phyloP scores from a whole-genome alignment of 2,888 invertebrate species.

The Standfussiana lucernea region DNA sequence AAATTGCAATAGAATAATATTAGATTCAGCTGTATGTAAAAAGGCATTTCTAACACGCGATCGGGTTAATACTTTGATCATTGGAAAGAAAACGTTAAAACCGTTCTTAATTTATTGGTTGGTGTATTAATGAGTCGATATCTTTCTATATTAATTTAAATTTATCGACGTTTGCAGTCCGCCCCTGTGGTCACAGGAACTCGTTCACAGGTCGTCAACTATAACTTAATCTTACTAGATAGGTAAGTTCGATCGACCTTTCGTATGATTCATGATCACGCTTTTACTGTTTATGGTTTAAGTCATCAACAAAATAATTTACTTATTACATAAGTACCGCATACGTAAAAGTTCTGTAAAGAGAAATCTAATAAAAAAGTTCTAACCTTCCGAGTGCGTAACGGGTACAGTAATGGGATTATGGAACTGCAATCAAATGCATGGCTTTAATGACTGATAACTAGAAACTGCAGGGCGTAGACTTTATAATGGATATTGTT shows the following conservation, averaged over 20 bases:
- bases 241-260: conserved; percentile 66
- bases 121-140: conserved; percentile 55
- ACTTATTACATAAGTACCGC: conserved; percentile 20
- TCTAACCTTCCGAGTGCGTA: not conserved
- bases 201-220: conserved; percentile 83
- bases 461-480: not conserved
- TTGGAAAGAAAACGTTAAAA: conserved; percentile 63
- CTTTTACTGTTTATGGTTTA: conserved; percentile 51
- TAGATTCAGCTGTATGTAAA: conserved; percentile 61
- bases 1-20: conserved; percentile 62
- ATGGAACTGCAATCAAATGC: conserved; percentile 18
- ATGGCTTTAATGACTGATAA: conserved; percentile 14
- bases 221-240: conserved; percentile 80
- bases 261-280: conserved; percentile 62
- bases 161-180: conserved; percentile 68
- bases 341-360: conserved; percentile 2
- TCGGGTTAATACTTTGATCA: conserved; percentile 70
- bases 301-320: conserved; percentile 54
- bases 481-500: conserved; percentile 2
- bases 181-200: conserved; percentile 77
- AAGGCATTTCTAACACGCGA: conserved; percentile 67
- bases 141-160: conserved; percentile 59
- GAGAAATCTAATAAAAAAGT: not conserved
- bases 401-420: conserved; percentile 17
- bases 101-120: conserved; percentile 48